Evolutionary conservation across 2,113 vertebrate genomes (phyloP), one percentile per base, ranked within the genome.

Genomic region (Thermophis baileyi): DNA sequence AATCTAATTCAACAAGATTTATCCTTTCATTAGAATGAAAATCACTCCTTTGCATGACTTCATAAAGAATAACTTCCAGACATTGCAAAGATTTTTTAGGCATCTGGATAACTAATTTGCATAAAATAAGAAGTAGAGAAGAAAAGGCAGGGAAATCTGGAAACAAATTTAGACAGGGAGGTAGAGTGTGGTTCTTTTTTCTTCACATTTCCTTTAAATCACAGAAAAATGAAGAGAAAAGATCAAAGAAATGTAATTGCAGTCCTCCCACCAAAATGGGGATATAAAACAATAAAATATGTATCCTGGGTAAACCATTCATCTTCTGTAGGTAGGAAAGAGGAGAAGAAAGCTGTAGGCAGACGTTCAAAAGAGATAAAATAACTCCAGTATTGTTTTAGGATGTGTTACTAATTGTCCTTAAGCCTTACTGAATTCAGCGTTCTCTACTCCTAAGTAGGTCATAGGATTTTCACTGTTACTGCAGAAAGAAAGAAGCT

Each of bases 211-310:
- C 25, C 16, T 89, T 81, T 18, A 46, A 54, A 98, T 97, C 97
- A 94, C 93, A 96, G 97, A 47, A 97, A 86, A 53, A 89, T 50
- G 40, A 85, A 27, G 7, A 12, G 40, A 98, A 98, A 98, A 96
- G 97, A 97, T 98, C 98, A 98, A 98, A 98, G 96, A 95, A 96
- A 30, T 96, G 96, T 97, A 97, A 97, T 98, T 97, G 97, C 96
- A 97, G 97, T 25, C 24, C 35, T 35, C 7, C 49, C 16, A 18
- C 50, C 87, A 97, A 97, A 97, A 97, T 96, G 94, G 94, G n/a
- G 95, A 97, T 96, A 97, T 97, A 98, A 98, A 98, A 96, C 97
- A 98, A 98, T 98, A 98, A 98, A 98, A 98, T 97, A 98, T 97
- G 97, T 97, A 98, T 94, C 91, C 92, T 94, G 93, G 95, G 95